Evolutionary conservation across 2,888 invertebrate species (phyloP).

Genomic region (Alloplasta piceator): DNA sequence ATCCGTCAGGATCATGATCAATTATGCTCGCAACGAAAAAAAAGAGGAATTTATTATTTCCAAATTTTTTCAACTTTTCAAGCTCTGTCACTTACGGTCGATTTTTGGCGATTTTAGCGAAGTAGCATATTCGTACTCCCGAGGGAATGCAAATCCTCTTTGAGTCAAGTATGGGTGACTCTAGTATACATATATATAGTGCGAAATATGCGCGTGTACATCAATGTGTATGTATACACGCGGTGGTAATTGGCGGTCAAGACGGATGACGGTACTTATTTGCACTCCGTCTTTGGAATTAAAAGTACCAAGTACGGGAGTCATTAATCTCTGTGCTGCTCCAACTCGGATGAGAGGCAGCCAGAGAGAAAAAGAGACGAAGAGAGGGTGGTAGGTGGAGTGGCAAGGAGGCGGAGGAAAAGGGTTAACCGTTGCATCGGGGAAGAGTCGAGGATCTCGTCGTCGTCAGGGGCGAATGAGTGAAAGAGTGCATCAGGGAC

Average conservation of each 20-base stretch:
- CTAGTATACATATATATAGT: not conserved
- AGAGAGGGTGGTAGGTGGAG: constrained; percentile 7
- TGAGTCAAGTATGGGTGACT: not conserved
- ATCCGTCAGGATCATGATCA: too few relatives aligned
- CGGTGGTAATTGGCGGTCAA: constrained; percentile 80
- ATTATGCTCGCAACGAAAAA: too few relatives aligned
- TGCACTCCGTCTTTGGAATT: constrained; percentile 81
- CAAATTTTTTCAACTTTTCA: too few relatives aligned
- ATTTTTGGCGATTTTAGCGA: too few relatives aligned
- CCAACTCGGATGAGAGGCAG: constrained; percentile 47
- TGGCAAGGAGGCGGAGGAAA: constrained; percentile 68
- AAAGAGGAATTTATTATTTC: too few relatives aligned
- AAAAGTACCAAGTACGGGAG: constrained; percentile 79
- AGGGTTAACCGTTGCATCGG: not conserved
- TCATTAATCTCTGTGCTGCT: constrained; percentile 79
- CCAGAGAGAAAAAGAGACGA: constrained; percentile 30
- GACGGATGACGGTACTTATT: constrained; percentile 82
- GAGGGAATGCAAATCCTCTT: too few relatives aligned
- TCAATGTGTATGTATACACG: constrained; percentile 55
- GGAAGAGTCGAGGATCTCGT: constrained; percentile 17
- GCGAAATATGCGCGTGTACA: not conserved
- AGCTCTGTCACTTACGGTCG: too few relatives aligned
- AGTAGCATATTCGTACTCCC: too few relatives aligned
- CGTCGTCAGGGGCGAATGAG: constrained; percentile 46
- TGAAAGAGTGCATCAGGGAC: constrained; percentile 21